These are phyloP conservation scores for Spialia ferax DNA, from an alignment of 2,888 invertebrate species.

Conservation along the genomic window DNA sequence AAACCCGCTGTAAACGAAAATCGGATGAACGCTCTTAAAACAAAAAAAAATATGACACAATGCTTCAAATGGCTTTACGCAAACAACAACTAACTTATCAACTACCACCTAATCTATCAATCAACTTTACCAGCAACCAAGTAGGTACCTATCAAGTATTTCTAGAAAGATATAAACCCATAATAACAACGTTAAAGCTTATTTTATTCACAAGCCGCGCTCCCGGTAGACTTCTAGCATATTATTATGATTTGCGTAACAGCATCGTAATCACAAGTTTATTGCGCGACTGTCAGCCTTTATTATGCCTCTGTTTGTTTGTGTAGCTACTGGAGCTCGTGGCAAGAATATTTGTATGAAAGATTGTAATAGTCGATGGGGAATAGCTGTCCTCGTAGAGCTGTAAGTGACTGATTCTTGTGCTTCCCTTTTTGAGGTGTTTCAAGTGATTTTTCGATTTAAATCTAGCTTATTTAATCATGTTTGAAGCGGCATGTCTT, in stretches of 20 bases:
- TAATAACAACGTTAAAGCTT: not conserved
- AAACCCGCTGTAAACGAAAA: too few relatives aligned
- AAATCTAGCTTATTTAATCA: too few relatives aligned
- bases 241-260: slow-evolving; percentile 26
- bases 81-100: too few relatives aligned
- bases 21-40: too few relatives aligned
- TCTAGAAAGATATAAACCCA: not conserved
- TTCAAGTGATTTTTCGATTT: too few relatives aligned
- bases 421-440: too few relatives aligned
- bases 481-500: too few relatives aligned
- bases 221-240: slow-evolving; percentile 9
- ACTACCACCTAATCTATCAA: too few relatives aligned
- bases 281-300: slow-evolving; percentile 26
- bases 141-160: too few relatives aligned
- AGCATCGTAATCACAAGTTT: slow-evolving; percentile 31
- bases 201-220: slow-evolving; percentile 10
- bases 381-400: not conserved
- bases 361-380: slow-evolving; percentile 5
- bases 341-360: slow-evolving; percentile 1
- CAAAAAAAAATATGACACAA: too few relatives aligned
- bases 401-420: not conserved
- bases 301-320: slow-evolving; percentile 12
- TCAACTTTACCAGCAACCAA: too few relatives aligned
- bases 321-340: not conserved
- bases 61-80: too few relatives aligned